Conservation (phyloP, 1,140 invertebrate genomes). For the Helicoverpa zea region DNA sequence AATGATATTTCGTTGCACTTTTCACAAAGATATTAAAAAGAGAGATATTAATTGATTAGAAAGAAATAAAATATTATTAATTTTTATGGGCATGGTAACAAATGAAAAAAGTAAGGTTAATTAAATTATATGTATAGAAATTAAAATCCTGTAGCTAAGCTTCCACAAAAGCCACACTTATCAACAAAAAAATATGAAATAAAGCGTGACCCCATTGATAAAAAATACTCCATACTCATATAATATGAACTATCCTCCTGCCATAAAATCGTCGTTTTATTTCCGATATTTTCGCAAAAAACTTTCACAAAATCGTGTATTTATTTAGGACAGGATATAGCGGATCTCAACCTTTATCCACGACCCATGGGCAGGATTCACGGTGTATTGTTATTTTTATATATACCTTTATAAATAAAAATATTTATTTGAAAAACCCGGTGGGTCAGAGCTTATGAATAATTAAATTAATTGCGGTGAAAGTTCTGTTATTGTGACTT, state of each 20-base stretch:
- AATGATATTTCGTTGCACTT: too few species aligned
- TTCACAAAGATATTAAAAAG: too few species aligned
- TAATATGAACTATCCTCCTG: not conserved
- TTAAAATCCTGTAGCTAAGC: too few species aligned
- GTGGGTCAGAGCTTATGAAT: not conserved
- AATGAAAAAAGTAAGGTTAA: too few species aligned
- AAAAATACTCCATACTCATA: not conserved
- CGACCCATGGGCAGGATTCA: conserved; percentile 2
- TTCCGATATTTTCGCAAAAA: conserved; percentile 7
- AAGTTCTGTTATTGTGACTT: not conserved
- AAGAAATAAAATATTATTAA: too few species aligned
- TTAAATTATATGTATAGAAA: too few species aligned
- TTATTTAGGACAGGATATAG: conserved; percentile 19
- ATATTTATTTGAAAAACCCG: not conserved
- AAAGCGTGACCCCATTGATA: not conserved
- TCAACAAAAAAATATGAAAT: not conserved
- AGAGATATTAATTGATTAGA: too few species aligned
- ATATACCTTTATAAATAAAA: conserved; percentile 10
- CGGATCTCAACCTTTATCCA: conserved; percentile 2
- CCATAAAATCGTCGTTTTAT: not conserved
- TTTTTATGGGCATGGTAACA: too few species aligned
- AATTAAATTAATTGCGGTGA: not conserved
- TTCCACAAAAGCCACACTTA: too few species aligned
- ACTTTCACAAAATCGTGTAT: conserved; percentile 15
- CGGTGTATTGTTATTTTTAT: conserved; percentile 20